Percentiles rank a stretch among this genome's conserved stretches.
These are phyloP conservation scores for Agonopterix heracliana DNA, from an alignment of 2,888 invertebrate genomes.

Conservation along the genomic window DNA sequence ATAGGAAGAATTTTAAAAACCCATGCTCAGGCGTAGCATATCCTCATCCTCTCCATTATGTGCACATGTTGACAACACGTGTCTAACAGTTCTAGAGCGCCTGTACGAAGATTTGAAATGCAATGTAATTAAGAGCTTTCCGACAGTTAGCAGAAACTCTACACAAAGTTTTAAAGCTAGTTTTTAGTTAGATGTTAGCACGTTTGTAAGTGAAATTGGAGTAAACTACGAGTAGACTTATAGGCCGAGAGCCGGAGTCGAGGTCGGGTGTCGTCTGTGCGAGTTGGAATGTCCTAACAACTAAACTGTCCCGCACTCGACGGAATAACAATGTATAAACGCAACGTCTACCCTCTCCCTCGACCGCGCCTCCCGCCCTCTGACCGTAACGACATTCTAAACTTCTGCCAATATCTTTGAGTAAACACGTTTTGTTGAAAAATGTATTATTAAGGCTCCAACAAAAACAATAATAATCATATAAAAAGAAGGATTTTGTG, in stretches of 20 bases:
- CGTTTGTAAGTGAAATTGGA: constrained; percentile 37
- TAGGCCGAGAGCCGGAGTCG: neutral
- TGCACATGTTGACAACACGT: too few relatives aligned
- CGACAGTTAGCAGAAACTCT: too few relatives aligned
- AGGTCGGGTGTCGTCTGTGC: constrained; percentile 7
- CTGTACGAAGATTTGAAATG: too few relatives aligned
- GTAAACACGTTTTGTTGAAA: neutral
- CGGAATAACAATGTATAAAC: constrained; percentile 31
- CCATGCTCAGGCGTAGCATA: too few relatives aligned
- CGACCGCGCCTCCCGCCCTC: neutral
- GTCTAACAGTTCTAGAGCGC: too few relatives aligned
- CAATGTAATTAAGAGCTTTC: neutral
- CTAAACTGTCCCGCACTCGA: constrained; percentile 36
- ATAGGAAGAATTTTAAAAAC: too few relatives aligned
- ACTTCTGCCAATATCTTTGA: constrained; percentile 25
- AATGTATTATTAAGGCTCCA: too few relatives aligned
- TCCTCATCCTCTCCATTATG: too few relatives aligned
- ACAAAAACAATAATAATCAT: too few relatives aligned
- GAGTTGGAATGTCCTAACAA: constrained; percentile 40
- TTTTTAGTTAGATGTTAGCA: constrained; percentile 27
- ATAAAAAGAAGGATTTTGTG: too few relatives aligned
- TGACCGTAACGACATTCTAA: constrained; percentile 29
- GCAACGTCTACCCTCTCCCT: neutral
- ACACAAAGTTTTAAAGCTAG: neutral
- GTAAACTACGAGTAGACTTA: too few relatives aligned